A percentile compares a stretch with the other conserved stretches of the same genome.
phyloP scores from a whole-genome alignment of 2,113 vertebrate genomes.

The Seriola rivoliana region DNA sequence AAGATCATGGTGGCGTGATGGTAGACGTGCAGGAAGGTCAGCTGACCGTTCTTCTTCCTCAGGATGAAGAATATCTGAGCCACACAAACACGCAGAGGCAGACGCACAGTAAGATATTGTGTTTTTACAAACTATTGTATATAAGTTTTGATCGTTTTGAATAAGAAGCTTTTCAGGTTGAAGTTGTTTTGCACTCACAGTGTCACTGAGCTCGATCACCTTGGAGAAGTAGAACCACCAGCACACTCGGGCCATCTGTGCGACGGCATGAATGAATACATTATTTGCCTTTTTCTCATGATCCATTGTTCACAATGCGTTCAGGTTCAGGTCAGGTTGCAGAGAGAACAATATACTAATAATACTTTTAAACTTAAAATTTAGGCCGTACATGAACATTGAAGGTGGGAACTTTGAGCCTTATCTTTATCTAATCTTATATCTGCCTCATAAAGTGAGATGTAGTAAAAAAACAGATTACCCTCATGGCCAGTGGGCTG shows the following conservation, averaged over 20 bases:
- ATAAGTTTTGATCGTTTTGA: neutral
- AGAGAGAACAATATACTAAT: neutral
- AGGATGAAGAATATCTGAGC: conserved; percentile 88
- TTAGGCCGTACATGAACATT: neutral
- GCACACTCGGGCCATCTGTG: conserved; percentile 88
- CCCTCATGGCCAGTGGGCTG: conserved; percentile 79
- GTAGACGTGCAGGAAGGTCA: conserved; percentile 89
- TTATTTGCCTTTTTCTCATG: neutral
- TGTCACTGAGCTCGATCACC: conserved; percentile 82
- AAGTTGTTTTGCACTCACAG: conserved; percentile 67
- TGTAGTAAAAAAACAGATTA: conserved; percentile 23
- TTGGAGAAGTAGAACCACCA: conserved; percentile 88
- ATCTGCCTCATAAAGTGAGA: neutral
- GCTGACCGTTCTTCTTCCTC: conserved; percentile 86
- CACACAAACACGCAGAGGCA: conserved; percentile 12
- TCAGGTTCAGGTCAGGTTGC: neutral
- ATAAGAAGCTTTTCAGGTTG: too few relatives aligned
- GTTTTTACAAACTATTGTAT: neutral
- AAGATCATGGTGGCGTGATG: conserved; percentile 88
- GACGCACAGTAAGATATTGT: neutral
- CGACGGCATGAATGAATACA: neutral
- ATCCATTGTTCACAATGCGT: neutral
- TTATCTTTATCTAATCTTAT: neutral
- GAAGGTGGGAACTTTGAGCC: neutral
- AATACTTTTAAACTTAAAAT: neutral